These are phyloP conservation scores for Sebastes reedi DNA, from an alignment of 2,797 vertebrate genomes.

Conservation along the genomic window DNA sequence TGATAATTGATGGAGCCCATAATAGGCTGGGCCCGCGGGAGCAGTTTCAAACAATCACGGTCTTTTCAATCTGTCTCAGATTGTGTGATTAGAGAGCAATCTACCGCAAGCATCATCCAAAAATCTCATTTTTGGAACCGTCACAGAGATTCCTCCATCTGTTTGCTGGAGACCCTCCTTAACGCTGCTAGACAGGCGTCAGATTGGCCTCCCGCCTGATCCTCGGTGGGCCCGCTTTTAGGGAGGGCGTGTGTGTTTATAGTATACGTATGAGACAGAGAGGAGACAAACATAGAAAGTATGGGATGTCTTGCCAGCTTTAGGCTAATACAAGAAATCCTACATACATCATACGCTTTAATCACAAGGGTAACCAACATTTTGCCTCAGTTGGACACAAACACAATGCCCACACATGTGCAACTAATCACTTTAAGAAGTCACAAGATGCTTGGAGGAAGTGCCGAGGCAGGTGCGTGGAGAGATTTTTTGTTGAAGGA, in stretches of 20 bases:
- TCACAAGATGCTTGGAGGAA: background rate
- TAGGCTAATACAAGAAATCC: conserved; percentile 1
- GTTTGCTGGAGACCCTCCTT: conserved; percentile 32
- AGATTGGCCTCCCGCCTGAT: conserved; percentile 31
- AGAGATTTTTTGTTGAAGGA: conserved; percentile 4
- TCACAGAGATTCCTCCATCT: conserved; percentile 55
- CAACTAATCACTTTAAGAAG: conserved; percentile 37
- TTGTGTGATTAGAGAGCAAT: conserved; percentile 58
- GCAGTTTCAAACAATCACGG: conserved; percentile 44
- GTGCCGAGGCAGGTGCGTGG: background rate
- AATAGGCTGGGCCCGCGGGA: conserved; percentile 24
- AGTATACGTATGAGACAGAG: background rate
- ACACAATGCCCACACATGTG: conserved; percentile 3
- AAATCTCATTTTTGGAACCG: conserved; percentile 42
- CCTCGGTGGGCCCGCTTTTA: background rate
- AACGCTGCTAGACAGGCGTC: conserved; percentile 51
- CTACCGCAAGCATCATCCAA: conserved; percentile 26
- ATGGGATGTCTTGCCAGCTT: conserved; percentile 2
- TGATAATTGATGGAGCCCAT: conserved; percentile 21
- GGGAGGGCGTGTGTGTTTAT: conserved; percentile 1
- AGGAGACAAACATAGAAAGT: conserved; percentile 8
- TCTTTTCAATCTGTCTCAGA: conserved; percentile 58
- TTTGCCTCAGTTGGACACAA: background rate
- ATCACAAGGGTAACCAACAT: conserved; percentile 13
- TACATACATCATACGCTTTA: conserved; percentile 15